Evolutionary conservation across 1,140 invertebrate species (phyloP).

Genomic region (Caenorhabditis latens): DNA sequence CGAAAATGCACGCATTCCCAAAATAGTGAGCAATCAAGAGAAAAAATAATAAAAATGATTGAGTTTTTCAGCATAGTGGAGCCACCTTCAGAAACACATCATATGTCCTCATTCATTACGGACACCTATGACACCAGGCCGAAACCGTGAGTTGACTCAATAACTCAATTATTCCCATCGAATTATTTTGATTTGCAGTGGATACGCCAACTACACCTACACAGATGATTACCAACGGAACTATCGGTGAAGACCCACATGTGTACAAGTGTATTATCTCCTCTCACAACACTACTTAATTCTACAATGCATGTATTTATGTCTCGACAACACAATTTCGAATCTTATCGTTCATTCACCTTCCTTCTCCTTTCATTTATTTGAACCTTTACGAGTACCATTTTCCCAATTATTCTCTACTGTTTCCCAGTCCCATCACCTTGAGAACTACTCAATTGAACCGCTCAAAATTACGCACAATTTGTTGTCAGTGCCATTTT

Average conservation of each 20-base stretch:
- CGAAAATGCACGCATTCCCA: conserved; percentile 67
- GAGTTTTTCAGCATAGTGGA: conserved; percentile 60
- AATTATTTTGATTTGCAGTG: conserved; percentile 48
- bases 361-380: background rate
- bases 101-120: conserved; percentile 66
- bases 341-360: background rate
- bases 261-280: background rate
- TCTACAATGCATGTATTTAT: background rate
- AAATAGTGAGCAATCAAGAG: conserved; percentile 62
- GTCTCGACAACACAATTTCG: background rate
- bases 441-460: background rate
- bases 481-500: conserved; percentile 40
- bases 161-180: too few species aligned
- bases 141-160: conserved; percentile 31
- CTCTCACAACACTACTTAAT: conserved; percentile 31
- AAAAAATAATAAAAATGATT: background rate
- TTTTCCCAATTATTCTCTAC: background rate
- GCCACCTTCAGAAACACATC: conserved; percentile 63
- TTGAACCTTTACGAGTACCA: conserved; percentile 30
- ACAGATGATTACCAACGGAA: conserved; percentile 60
- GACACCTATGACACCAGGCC: conserved; percentile 67
- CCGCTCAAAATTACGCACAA: conserved; percentile 23
- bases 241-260: conserved; percentile 47
- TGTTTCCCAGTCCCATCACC: background rate
- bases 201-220: conserved; percentile 63